A percentile compares a stretch with the other conserved stretches of the same genome.
Conservation (phyloP, 2,113 vertebrate genomes). For the Gasterosteus aculeatus region DNA sequence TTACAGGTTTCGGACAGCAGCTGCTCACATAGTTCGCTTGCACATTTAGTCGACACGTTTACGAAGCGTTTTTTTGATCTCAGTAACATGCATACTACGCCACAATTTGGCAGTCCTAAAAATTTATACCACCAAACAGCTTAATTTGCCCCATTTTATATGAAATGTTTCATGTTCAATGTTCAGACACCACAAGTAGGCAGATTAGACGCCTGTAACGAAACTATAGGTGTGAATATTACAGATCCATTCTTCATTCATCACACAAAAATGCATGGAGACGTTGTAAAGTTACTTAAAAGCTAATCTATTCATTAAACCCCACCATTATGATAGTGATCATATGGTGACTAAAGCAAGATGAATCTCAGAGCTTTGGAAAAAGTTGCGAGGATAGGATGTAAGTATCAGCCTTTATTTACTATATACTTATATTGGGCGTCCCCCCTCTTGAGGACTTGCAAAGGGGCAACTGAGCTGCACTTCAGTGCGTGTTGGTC, state of each 20-base stretch:
- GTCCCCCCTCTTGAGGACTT: conserved; percentile 97
- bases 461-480: conserved; percentile 95
- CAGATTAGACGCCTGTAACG: conserved; percentile 64
- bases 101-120: conserved; percentile 51
- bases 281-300: conserved; percentile 99
- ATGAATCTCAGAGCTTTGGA: conserved; percentile 99
- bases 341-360: conserved; percentile 99
- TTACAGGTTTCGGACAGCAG: conserved; percentile 80
- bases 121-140: conserved; percentile 28
- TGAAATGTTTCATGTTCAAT: conserved; percentile 59
- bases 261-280: conserved; percentile 99
- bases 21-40: conserved; percentile 73
- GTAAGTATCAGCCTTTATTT: conserved; percentile 99
- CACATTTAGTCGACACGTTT: conserved; percentile 60
- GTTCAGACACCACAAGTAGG: conserved; percentile 50
- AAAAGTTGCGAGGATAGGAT: conserved; percentile 99
- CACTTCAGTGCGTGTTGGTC: conserved; percentile 30
- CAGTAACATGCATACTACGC: conserved; percentile 45
- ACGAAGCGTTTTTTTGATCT: conserved; percentile 34
- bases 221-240: conserved; percentile 67
- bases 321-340: conserved; percentile 99
- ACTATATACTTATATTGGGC: conserved; percentile 96
- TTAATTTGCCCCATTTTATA: conserved; percentile 38
- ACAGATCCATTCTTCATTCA: conserved; percentile 80
- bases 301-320: conserved; percentile 99